Base-by-base conservation (phyloP, 2,797 vertebrate species). In the Streptopelia turtur region DNA sequence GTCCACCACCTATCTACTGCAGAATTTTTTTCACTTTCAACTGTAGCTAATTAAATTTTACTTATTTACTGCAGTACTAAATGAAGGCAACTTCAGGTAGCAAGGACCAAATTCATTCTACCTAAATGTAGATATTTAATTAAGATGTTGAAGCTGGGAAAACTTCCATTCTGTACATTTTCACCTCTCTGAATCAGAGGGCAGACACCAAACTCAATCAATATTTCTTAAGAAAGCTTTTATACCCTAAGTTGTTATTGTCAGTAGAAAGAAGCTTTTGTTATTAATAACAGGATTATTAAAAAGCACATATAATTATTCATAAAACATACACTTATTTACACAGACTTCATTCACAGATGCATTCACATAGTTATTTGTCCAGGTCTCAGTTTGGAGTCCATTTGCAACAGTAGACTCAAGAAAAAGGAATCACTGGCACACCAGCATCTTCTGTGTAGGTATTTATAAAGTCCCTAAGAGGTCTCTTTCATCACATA, bases 371-470 rank as follows among this genome's bases (percentile, higher is more conserved):
- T 5, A 31, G 9, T 69, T 41, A 13, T 35, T 23, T 41, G 4
- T 5, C 33, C 13, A 35, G 30, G 9, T 61, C 12, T 63, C 21
- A 18, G 18, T 39, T 11, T 56, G 23, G 31, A 70, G 13, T 60
- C 23, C 9, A 22, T 43, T 82, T 76, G 4, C 6, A 49, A 21
- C 13, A 39, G 11, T 3, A 41, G 33, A 53, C 31, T 64, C 23
- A 30, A 71, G 16, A 55, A 61, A 10, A 31, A 37, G 61, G 5
- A 21, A 22, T 37, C 50, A 33, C 10, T 61, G 52, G 21, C 17
- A 47, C 21, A 59, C 2, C 16, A 28, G 2, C 11, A 11, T 59
- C 14, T 59, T 59, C n/a, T 52, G 3, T 8, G 12, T 0, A 28
- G 18, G 5, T 25, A 7, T 24, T 39, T n/a, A 50, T 9, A 16